Base-by-base conservation (phyloP, 2,113 vertebrate genomes). In the Gymnocephalus cernua region DNA sequence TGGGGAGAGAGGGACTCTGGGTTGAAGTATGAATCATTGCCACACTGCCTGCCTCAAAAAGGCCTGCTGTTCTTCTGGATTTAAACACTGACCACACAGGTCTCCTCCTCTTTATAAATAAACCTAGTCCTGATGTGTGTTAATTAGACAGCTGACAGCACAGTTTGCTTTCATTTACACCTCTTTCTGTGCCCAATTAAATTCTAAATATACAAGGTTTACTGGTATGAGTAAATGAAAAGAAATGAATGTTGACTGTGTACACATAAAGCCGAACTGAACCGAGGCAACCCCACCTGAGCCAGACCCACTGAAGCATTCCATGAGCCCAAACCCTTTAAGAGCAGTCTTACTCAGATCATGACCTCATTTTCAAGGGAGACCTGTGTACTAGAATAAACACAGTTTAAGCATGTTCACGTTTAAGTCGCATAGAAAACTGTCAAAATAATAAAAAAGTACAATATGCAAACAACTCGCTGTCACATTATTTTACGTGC, bases 11-110 rank as follows among this genome's bases (percentile, higher is more conserved):
- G 92, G 90, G 90, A 92, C 91, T 90, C 54, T 82, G 92, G 76
- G 92, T 69, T 80, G 78, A 86, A 92, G 77, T 81, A 95, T 95
- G 92, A 95, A 95, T 95, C 94, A 93, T 75, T 91, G 93, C 87
- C 92, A 93, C 80, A 89, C 91, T 79, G 79, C 29, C 62, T 61
- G 81, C 85, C 82, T 90, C 91, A 65, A 74, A 74, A 89, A 89
- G 77, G 57, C 74, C 80, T 11, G 32, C 80, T 11, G 32, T 77
- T 88, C 77, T 57, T 3, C 84, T 77, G 76, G 82, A 89, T 88
- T 64, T 85, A 54, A 84, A 72, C 71, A 58, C 76, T 74, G 77
- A 77, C 79, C 81, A 85, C 80, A 59, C 59, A 74, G 70, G 64
- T 79, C 51, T 35, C 47, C 66, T 62, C 11, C 23, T 13, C 32